Base-by-base conservation (phyloP, 2,888 invertebrate species). In the Emmelina monodactyla region DNA sequence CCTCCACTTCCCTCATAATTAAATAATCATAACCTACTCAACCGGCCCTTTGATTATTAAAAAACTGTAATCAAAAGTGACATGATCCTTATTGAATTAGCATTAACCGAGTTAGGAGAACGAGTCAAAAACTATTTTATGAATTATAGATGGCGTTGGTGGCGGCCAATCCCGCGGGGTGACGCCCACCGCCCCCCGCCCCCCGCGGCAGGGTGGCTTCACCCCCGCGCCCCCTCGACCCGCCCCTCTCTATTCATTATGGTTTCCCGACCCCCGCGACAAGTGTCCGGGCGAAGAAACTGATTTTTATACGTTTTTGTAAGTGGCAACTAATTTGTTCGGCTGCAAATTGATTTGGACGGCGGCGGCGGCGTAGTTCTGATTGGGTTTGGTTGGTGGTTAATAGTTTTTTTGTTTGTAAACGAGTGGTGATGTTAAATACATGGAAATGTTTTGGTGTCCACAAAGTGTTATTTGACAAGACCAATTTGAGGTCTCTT, bases 71-170 rank as follows among this genome's bases (percentile, higher is more conserved):
- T 78, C 72, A 67, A 69, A 78, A 78, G 75, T 79, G 79, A 78
- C 79, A 69, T 69, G 78, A 78, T 73, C 62, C 78, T 78, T 75
- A 79, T 79, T 69, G 60, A 58, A 65, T 79, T 78, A 44, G 47
- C 49, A 52, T 55, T 78, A 78, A 76, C 65, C 55, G 58, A 60
- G 65, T 76, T 78, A 76, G 60, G 58, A n/a, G n/a, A n/a, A 73
- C 70, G 72, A 73, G 73, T 79, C 75, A 78, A 79, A 79, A 79
- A 79, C 79, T 79, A 79, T 79, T 78, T 76, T 76, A 76, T 79
- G 79, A 78, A 79, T 79, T 78, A 78, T 79, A 79, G 75, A 79
- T 78, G 69, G 67, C 63, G 64, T 65, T 58, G 61, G 55, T 55
- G 61, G 66, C 70, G 73, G 60, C 78, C 78, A 78, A 76, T 78